Base-by-base conservation (phyloP, 2,888 invertebrate species). In the Caenorhabditis drosophilae region DNA sequence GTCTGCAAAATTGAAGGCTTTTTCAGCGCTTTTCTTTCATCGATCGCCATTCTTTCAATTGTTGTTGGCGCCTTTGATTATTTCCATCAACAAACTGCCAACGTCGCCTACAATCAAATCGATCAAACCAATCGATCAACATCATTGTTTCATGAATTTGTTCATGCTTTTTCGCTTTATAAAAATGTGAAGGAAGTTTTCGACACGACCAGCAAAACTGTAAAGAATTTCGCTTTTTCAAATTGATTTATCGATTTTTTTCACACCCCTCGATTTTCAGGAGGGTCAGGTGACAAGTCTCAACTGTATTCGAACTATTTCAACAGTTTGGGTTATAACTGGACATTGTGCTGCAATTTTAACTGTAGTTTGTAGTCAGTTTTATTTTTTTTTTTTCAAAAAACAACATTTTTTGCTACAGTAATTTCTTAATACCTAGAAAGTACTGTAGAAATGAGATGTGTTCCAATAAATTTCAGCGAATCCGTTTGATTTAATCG, bases 161-260 rank as follows among this genome's bases (percentile, higher is more conserved):
- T 53, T 70, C 42, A 59, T 59, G 35, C 70, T 3, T 75, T 75
- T 52, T 73, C 75, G 20, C 50, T 73, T 26, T 62, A 70, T 61
- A 53, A 61, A n/a, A 75, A 73, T 59, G 27, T 69, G n/a, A 48
- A 51, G 22, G 67, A 73, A 31, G 66, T 75, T 20, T 67, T 71
- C 27, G 38, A 41, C 15, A 56, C 54, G 46, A 53, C 42, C 18
- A 11, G 52, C 2, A 38, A 23, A 15, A 42, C 18, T 23, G 23
- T 9, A 31, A 31, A 31, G 31, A 12, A 9, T 9, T 31, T 12
- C 31, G 12, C 31, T n/a, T n/a, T n/a, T n/a, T n/a, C n/a, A n/a
- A n/a, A n/a, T n/a, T n/a, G n/a, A n/a, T n/a, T n/a, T n/a, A n/a
- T n/a, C n/a, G n/a, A n/a, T n/a, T n/a, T n/a, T n/a, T n/a, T n/a